Percentiles rank a stretch among this genome's conserved stretches.
Conservation (phyloP, 2,888 invertebrate genomes). For the Chloroclystis v-ata region DNA sequence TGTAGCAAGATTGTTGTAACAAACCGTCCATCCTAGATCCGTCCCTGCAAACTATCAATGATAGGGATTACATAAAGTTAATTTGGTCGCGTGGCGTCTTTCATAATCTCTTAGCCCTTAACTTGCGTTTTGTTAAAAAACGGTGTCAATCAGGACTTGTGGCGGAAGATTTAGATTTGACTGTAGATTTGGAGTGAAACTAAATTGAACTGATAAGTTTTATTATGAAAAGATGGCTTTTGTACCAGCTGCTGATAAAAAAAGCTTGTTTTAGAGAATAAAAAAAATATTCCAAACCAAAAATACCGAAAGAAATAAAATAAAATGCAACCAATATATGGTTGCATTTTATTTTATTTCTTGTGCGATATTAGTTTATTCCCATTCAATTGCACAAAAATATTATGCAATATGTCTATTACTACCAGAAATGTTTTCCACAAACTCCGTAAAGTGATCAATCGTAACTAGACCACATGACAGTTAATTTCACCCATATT, state of each 20-base stretch:
- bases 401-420: too few species aligned
- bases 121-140: conserved; percentile 32
- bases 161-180: conserved; percentile 44
- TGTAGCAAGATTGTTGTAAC: too few species aligned
- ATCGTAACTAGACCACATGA: too few species aligned
- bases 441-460: too few species aligned
- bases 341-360: too few species aligned
- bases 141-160: conserved; percentile 52
- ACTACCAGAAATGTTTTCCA: too few species aligned
- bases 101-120: conserved; percentile 38
- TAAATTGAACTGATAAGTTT: conserved; percentile 32
- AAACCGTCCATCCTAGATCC: conserved; percentile 11
- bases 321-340: too few species aligned
- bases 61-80: conserved; percentile 70
- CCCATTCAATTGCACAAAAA: too few species aligned
- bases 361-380: too few species aligned
- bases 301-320: too few species aligned
- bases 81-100: conserved; percentile 68
- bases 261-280: not conserved
- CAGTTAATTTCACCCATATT: not conserved
- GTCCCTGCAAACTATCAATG: conserved; percentile 39
- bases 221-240: not conserved
- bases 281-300: too few species aligned
- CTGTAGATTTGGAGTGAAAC: conserved; percentile 25
- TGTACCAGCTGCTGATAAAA: not conserved